Evolutionary conservation across 2,888 invertebrate species (phyloP).

Genomic region (Plebejus argus): DNA sequence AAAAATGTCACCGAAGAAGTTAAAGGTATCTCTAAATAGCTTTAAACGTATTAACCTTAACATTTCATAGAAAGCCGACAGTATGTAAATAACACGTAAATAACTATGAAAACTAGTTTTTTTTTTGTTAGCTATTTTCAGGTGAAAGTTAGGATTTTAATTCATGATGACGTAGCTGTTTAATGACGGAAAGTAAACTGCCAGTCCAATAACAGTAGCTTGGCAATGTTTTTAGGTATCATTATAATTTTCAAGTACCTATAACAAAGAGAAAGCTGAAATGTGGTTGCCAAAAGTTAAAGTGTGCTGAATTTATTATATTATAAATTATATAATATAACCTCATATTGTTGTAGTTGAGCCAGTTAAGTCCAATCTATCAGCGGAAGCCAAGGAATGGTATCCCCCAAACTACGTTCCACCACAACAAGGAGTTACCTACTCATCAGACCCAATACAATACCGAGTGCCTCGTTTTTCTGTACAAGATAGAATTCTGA

Average conservation of each 20-base stretch:
- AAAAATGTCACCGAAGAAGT: slow-evolving; percentile 61
- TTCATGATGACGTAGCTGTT: slow-evolving; percentile 71
- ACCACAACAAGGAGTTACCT: slow-evolving; percentile 58
- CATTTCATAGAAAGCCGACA: slow-evolving; percentile 14
- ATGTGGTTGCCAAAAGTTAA: background rate
- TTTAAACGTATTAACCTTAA: background rate
- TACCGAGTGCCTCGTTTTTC: slow-evolving; percentile 67
- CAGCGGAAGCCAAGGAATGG: slow-evolving; percentile 83
- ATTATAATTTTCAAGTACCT: background rate
- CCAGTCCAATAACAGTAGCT: slow-evolving; percentile 31
- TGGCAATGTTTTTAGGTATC: slow-evolving; percentile 8
- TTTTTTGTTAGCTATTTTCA: slow-evolving; percentile 51
- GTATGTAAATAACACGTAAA: slow-evolving; percentile 31
- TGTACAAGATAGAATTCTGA: slow-evolving; percentile 72
- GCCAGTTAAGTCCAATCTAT: slow-evolving; percentile 70
- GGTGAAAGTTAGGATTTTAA: slow-evolving; percentile 75
- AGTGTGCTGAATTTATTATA: background rate
- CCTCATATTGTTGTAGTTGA: slow-evolving; percentile 52
- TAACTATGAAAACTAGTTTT: slow-evolving; percentile 26
- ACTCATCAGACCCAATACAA: slow-evolving; percentile 57
- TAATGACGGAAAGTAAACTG: slow-evolving; percentile 60
- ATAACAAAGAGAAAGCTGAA: slow-evolving; percentile 2
- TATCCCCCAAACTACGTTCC: slow-evolving; percentile 77
- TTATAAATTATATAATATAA: background rate
- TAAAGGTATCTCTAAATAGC: slow-evolving; percentile 55